Evolutionary conservation across 2,888 invertebrate species (phyloP), one percentile per base, ranked within the genome.

Genomic region (Lydus trimaculatus): DNA sequence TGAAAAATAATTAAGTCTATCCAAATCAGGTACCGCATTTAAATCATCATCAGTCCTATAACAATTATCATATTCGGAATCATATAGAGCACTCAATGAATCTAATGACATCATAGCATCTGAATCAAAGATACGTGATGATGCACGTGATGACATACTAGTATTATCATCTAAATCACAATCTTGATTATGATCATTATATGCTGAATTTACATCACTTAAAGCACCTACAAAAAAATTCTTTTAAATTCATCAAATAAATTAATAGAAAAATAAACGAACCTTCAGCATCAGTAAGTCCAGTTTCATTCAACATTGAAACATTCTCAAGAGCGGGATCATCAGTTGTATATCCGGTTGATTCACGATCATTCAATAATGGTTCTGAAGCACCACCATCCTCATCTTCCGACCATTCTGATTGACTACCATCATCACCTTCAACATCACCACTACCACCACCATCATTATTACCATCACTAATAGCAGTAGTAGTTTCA

Each of bases 281-380:
- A 88, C 89, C 95, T 87, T 95, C 95, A 11, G 94, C 94, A 86
- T 95, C 95, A 1, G 94, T 95, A 58, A 95, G 88, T 9, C 94
- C 94, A 23, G 94, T 92, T 85, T 95, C 95, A 85, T 95, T 94
- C 20, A 94, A 85, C 89, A 95, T 91, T 52, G 94, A 94, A 62
- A 94, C 91, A 85, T 95, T 94, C 85, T 95, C 94, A 13, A 94
- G 87, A 17, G 94, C 94, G 0, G 94, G 94, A 85, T 95, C 94
- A 85, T 95, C 94, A 0, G 94, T 94, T n/a, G 93, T 94, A 82
- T 94, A 95, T 31, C 94, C 94, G 0, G 94, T 93, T 73, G 93
- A 94, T 77, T 89, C 89, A 61, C 87, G 78, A 72, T 88, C 88
- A 61, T 86, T 86, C 33, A 87, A 76, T n/a, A 88, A 78, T 13